Evolutionary conservation across 1,140 invertebrate genomes (phyloP), one percentile per base, ranked within the genome.

Genomic region (Hylaeus anthracinus): DNA sequence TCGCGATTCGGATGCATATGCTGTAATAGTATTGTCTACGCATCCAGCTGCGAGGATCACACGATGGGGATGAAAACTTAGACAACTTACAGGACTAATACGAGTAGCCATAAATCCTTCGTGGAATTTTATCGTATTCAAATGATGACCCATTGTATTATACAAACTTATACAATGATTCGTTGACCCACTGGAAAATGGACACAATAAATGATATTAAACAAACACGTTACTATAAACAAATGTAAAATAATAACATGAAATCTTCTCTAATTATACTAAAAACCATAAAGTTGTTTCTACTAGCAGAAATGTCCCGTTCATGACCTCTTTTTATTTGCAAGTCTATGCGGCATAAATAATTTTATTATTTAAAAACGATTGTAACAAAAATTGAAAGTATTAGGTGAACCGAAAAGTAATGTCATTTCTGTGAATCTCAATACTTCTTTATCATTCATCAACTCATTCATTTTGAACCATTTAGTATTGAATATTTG

Each of bases 81-180:
- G 92, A 91, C 97, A 98, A 82, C 95, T 97, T 72, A 98, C 96
- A 48, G 97, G 96, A 26, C 96, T 97, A 79, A 98, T 97, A 85
- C 97, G 95, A 82, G 97, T 95, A 53, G 96, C 97, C 95, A 98
- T 98, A 91, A 99, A 98, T 64, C 98, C 97, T 90, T 99, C 98
- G 89, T 98, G 97, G 88, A 96, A 96, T 90, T 97, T 97, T 88
- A 98, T 96, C 1, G 95, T 95, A 90, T 96, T 97, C 80, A 97
- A 94, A 45, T 93, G 91, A 5, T 94, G 93, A 26, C 97, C 97
- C 60, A 95, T 94, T 76, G 96, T 95, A 88, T 96, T 96, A 92
- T 97, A 97, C 6, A 98, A 95, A 79, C 95, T 96, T 74, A 98
- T 97, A 83, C 95, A 96, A 85, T 98, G 97, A 93, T 96, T 97